Conservation (phyloP, 2,797 vertebrate genomes). For the Enteromius viviparus region DNA sequence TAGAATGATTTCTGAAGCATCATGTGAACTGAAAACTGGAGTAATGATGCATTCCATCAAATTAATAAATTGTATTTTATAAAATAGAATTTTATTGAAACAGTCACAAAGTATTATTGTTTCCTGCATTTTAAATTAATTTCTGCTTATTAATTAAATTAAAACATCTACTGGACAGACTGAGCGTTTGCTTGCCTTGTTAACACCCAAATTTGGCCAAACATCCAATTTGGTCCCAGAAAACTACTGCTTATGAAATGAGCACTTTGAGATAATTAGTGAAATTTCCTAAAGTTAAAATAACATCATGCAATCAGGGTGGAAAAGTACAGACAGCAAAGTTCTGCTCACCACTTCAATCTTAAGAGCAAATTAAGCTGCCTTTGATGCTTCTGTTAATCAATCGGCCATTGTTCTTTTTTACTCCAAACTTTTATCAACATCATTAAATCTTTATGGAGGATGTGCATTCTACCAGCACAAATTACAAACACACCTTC, state of each 20-base stretch:
- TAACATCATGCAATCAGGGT: neutral
- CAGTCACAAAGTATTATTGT: neutral
- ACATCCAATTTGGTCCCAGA: neutral
- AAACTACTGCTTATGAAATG: neutral
- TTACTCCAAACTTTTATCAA: constrained; percentile 45
- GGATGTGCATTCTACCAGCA: constrained; percentile 47
- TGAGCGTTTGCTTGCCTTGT: neutral
- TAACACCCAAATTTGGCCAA: neutral
- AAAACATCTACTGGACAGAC: neutral
- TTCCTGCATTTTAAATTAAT: neutral
- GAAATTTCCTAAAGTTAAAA: constrained; percentile 14
- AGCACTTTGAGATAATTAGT: neutral
- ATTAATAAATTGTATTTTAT: neutral
- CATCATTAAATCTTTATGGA: constrained; percentile 57
- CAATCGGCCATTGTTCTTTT: constrained; percentile 32
- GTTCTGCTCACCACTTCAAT: constrained; percentile 42
- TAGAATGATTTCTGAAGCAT: neutral
- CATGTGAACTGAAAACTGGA: neutral
- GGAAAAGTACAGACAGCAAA: constrained; percentile 62
- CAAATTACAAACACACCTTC: constrained; percentile 53
- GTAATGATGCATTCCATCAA: neutral
- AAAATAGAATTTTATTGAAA: neutral
- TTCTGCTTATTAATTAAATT: neutral
- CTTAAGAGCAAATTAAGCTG: constrained; percentile 48
- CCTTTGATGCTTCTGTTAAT: constrained; percentile 54